Evolutionary conservation across 2,797 vertebrate species (phyloP).

Genomic region (Sphenopsis melanotis): DNA sequence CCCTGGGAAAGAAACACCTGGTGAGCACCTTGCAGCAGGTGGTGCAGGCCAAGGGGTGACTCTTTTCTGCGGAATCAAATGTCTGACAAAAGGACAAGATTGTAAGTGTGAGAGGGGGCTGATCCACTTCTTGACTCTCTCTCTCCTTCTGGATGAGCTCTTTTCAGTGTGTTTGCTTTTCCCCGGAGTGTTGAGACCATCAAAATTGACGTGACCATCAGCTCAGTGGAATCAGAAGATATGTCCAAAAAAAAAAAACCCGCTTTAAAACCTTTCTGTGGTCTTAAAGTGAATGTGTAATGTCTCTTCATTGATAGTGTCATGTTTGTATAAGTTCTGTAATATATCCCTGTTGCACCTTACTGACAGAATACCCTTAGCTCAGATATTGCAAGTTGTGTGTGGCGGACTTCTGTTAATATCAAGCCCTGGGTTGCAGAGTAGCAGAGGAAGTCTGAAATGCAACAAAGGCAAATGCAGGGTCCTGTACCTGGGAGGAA

Average conservation of each 20-base stretch:
- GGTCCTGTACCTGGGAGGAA: neutral
- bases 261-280: rapidly evolving
- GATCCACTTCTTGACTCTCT: neutral
- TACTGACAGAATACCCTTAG: neutral
- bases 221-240: neutral
- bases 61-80: neutral
- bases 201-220: neutral
- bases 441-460: neutral
- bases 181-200: neutral
- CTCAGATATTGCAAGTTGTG: neutral
- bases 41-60: neutral
- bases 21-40: neutral
- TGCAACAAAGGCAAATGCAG: neutral
- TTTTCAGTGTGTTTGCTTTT: neutral
- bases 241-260: neutral
- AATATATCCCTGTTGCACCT: neutral
- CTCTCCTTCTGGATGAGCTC: neutral
- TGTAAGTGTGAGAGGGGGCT: rapidly evolving
- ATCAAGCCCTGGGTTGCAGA: neutral
- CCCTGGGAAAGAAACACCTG: neutral
- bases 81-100: neutral
- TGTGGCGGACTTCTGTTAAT: neutral
- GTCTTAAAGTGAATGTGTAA: neutral
- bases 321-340: rapidly evolving
- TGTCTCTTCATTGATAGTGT: neutral